Evolutionary conservation across 1,140 invertebrate species (phyloP).

Genomic region (Papilio xuthus): DNA sequence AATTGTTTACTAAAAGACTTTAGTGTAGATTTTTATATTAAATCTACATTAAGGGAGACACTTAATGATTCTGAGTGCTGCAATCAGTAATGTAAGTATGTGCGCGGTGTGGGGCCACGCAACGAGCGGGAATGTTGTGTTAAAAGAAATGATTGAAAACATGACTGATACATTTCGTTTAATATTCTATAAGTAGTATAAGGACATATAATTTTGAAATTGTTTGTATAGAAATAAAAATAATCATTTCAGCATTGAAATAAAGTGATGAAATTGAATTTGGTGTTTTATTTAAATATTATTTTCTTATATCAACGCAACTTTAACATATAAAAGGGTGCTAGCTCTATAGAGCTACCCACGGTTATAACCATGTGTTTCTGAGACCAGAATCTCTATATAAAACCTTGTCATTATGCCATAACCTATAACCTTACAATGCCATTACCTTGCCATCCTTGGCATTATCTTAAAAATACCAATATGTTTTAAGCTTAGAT

Average conservation of each 20-base stretch:
- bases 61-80: neutral
- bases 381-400: no score
- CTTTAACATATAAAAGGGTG: no score
- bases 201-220: slow-evolving; percentile 73
- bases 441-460: no score
- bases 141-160: slow-evolving; percentile 53
- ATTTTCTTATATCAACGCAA: neutral
- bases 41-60: neutral
- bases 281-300: slow-evolving; percentile 46
- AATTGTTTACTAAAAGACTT: neutral
- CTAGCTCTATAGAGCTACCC: no score
- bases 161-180: slow-evolving; percentile 76
- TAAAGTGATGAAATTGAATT: slow-evolving; percentile 74
- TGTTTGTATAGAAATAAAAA: slow-evolving; percentile 80
- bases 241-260: slow-evolving; percentile 76
- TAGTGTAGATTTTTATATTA: no score
- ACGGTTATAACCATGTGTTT: no score
- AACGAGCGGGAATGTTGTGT: slow-evolving; percentile 48
- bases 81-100: neutral
- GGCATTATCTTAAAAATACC: no score
- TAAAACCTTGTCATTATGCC: no score
- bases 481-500: no score
- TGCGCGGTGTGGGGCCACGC: slow-evolving; percentile 12
- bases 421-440: no score
- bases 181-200: slow-evolving; percentile 64